These are phyloP conservation scores for Aspiorhynchus laticeps DNA, from an alignment of 2,113 vertebrate species.

Conservation along the genomic window DNA sequence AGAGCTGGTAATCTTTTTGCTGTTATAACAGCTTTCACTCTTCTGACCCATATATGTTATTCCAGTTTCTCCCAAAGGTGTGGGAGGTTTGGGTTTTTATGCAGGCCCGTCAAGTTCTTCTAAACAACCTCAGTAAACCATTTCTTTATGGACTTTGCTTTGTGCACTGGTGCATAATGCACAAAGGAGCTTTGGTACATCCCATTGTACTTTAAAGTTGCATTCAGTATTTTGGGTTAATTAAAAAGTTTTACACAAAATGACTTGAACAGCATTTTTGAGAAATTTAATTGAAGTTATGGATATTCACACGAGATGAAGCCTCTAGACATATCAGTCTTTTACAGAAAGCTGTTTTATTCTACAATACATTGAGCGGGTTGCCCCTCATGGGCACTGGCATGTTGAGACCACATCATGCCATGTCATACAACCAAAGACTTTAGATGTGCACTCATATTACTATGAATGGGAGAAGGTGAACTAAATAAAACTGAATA, in stretches of 20 bases:
- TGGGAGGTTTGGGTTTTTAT: background rate
- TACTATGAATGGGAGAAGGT: too few species aligned
- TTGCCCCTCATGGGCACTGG: background rate
- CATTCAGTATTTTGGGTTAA: background rate
- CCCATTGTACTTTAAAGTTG: background rate
- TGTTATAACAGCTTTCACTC: background rate
- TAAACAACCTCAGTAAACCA: background rate
- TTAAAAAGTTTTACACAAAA: background rate
- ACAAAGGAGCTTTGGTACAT: background rate
- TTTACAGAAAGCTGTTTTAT: background rate
- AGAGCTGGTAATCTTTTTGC: background rate
- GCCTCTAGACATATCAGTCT: background rate
- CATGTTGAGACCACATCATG: background rate
- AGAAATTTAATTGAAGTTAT: background rate
- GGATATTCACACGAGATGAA: background rate
- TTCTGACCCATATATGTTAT: background rate
- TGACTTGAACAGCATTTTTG: background rate
- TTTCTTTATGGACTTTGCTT: background rate
- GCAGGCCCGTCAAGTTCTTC: slow-evolving; percentile 1
- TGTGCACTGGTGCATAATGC: background rate
- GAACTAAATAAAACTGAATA: too few species aligned
- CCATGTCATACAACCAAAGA: background rate
- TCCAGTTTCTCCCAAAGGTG: background rate
- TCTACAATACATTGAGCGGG: background rate
- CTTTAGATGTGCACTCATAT: too few species aligned